Evolutionary conservation across 2,113 vertebrate genomes (phyloP).

Genomic region (Bostrychus sinensis): DNA sequence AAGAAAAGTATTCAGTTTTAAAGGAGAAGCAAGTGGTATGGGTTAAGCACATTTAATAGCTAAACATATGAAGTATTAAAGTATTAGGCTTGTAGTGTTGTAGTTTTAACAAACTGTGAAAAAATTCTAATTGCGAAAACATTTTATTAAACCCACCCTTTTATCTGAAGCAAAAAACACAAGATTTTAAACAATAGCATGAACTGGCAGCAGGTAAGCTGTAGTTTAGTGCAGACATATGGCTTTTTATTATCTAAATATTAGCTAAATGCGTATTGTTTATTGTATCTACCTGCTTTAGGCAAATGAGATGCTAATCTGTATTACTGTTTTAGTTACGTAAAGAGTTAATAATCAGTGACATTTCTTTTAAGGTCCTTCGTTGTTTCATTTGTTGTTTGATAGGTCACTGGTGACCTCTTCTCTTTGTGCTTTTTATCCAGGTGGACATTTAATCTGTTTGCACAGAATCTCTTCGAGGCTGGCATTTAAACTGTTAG

Average conservation of each 20-base stretch:
- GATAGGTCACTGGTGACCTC: not conserved
- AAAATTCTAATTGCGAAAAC: too few species aligned
- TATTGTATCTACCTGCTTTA: not conserved
- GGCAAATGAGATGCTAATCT: not conserved
- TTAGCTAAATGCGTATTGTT: too few species aligned
- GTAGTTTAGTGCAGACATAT: not conserved
- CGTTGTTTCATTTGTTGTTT: not conserved
- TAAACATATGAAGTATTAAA: too few species aligned
- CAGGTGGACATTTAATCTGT: slow-evolving; percentile 24
- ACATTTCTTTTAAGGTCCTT: not conserved
- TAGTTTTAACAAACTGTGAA: too few species aligned
- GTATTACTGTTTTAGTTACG: not conserved
- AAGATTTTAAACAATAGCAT: too few species aligned
- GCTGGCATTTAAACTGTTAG: slow-evolving; percentile 28
- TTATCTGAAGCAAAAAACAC: too few species aligned
- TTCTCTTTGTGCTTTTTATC: slow-evolving; percentile 10
- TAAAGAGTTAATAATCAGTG: not conserved
- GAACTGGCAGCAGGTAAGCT: not conserved
- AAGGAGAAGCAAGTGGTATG: slow-evolving; percentile 8
- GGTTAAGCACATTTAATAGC: too few species aligned
- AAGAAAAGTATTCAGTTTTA: slow-evolving; percentile 20
- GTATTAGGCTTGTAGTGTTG: too few species aligned
- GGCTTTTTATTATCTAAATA: not conserved
- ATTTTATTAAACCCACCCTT: too few species aligned
- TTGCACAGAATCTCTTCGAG: slow-evolving; percentile 23